Evolutionary conservation across 2,888 invertebrate species (phyloP), one percentile per base, ranked within the genome.

Genomic region (Drosophila ezoana): DNA sequence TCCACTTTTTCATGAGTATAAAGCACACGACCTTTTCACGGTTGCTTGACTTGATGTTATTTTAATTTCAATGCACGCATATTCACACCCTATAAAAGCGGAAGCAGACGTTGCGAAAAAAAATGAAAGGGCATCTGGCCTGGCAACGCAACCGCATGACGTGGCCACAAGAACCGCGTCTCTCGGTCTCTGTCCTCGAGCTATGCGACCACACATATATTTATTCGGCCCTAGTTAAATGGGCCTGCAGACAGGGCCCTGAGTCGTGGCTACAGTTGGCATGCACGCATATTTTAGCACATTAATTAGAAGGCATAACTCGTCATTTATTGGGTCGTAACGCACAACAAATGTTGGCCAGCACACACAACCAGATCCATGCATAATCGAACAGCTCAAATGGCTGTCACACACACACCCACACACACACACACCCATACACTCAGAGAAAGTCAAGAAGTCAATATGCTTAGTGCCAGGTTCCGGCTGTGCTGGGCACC

Each of bases 271-370:
- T 73, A 62, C 78, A 83, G 68, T 76, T 53, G 87, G 72, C 65
- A 66, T 63, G 18, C 2, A 59, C 69, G 72, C 85, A 87, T 82
- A 81, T 73, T 72, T 73, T 64, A 68, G 60, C 81, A 81, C 73
- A 84, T 87, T 83, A 85, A 84, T 83, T 87, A 79, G 72, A 72
- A 57, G 62, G 65, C 82, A 87, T 87, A 81, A 81, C 85, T 85
- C 72, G 73, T 69, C 82, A 84, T 87, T 76, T 87, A 87, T 87
- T 76, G 82, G 79, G 28, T 61, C 73, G 67, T 64, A 79, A 68
- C 20, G 8, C 41, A 43, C 20, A 37, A 58, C 69, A 68, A 70
- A 79, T 73, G 72, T 68, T 73, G 71, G 60, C 23, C 43, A 32
- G 41, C 59, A 62, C 48, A 44, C 43, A 65, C 41, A 38, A 43